These are phyloP conservation scores for Petromus typicus DNA, from an alignment of 2,113 vertebrate species.

Conservation along the genomic window DNA sequence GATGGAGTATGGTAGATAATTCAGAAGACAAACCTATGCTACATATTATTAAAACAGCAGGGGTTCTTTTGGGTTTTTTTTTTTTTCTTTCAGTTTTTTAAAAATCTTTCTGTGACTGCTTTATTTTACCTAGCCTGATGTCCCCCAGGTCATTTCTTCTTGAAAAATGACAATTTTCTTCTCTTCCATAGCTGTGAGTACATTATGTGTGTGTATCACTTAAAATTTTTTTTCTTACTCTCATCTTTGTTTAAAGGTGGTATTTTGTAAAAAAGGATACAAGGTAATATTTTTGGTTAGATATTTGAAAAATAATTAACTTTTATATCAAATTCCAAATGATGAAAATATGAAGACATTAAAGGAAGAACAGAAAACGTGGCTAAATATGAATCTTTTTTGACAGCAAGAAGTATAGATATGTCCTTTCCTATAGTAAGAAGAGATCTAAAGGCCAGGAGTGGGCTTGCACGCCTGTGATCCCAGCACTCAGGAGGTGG, in stretches of 20 bases:
- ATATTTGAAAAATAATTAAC: slow-evolving; percentile 20
- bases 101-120: neutral
- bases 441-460: neutral
- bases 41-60: neutral
- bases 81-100: no score
- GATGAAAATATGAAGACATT: slow-evolving; percentile 3
- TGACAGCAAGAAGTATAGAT: neutral
- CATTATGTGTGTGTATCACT: no score
- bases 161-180: neutral
- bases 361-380: slow-evolving; percentile 1
- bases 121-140: neutral
- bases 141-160: neutral
- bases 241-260: neutral
- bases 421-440: neutral
- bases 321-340: slow-evolving; percentile 16
- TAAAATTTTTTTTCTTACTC: neutral
- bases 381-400: neutral
- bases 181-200: neutral
- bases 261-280: slow-evolving; percentile 20
- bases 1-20: neutral
- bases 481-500: neutral
- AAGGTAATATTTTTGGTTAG: slow-evolving; percentile 16
- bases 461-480: neutral
- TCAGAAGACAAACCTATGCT: neutral
- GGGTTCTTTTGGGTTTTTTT: neutral